Evolutionary conservation across 2,888 invertebrate genomes (phyloP).

Genomic region (Acrobasis consociella): DNA sequence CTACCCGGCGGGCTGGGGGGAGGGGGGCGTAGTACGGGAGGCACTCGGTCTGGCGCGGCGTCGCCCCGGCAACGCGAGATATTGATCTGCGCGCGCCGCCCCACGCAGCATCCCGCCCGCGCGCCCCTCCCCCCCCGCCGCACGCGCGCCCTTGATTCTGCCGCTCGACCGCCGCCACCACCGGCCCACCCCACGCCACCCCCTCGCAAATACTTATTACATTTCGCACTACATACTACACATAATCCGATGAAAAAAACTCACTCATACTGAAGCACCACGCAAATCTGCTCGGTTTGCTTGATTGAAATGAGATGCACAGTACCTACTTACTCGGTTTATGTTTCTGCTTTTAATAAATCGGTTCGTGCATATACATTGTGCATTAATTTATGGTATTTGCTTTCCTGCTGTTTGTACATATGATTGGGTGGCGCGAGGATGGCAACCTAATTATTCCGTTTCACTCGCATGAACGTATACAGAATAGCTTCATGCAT

Average conservation of each 20-base stretch:
- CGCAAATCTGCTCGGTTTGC: constrained; percentile 26
- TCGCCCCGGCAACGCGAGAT: constrained; percentile 83
- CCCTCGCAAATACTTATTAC: constrained; percentile 76
- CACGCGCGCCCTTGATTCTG: constrained; percentile 64
- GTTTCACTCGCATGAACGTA: constrained; percentile 26
- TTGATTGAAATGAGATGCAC: constrained; percentile 18
- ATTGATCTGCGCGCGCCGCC: constrained; percentile 72
- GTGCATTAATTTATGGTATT: background rate
- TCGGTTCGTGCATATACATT: background rate
- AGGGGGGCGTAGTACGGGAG: constrained; percentile 78
- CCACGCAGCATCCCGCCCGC: constrained; percentile 80
- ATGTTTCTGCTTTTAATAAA: constrained; percentile 5
- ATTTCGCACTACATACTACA: constrained; percentile 76
- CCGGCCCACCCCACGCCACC: constrained; percentile 46
- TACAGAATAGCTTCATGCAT: constrained; percentile 34
- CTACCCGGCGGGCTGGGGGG: constrained; percentile 45
- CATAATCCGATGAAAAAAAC: constrained; percentile 78
- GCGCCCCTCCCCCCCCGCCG: constrained; percentile 47
- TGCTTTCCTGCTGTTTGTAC: constrained; percentile 4
- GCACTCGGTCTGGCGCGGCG: constrained; percentile 85
- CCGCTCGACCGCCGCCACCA: constrained; percentile 59
- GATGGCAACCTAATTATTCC: constrained; percentile 20
- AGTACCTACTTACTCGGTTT: too few relatives aligned
- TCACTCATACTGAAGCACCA: constrained; percentile 59
- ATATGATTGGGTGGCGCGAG: background rate